These are phyloP conservation scores for Pangasius djambal DNA, from an alignment of 2,797 vertebrate species.

Conservation along the genomic window DNA sequence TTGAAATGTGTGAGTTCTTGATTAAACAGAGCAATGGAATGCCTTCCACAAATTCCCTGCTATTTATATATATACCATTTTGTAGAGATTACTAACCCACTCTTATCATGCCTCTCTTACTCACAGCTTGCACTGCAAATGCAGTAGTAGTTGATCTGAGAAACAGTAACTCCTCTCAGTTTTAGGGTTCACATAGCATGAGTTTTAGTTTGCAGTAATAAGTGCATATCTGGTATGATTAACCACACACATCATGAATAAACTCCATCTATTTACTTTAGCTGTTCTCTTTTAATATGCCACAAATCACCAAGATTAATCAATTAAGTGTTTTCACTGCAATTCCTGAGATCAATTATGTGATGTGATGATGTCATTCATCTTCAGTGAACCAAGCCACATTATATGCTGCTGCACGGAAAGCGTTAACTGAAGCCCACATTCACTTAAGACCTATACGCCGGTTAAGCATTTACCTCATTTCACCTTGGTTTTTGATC, in stretches of 20 bases:
- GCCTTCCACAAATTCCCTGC: constrained; percentile 48
- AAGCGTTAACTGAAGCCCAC: not conserved
- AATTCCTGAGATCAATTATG: not conserved
- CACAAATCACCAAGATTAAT: not conserved
- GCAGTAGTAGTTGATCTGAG: constrained; percentile 17
- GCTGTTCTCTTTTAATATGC: not conserved
- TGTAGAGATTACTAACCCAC: constrained; percentile 55
- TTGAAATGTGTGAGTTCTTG: constrained; percentile 58
- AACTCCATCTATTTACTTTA: not conserved
- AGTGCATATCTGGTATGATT: not conserved
- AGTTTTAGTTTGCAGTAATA: not conserved
- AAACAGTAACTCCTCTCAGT: not conserved
- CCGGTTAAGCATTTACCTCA: constrained; percentile 49
- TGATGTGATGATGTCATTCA: not conserved
- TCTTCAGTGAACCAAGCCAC: not conserved
- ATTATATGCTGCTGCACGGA: not conserved
- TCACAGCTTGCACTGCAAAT: constrained; percentile 54
- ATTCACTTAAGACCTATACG: constrained; percentile 37
- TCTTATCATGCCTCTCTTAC: not conserved
- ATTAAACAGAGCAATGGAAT: constrained; percentile 57
- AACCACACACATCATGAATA: not conserved
- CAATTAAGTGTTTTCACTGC: not conserved
- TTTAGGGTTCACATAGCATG: not conserved
- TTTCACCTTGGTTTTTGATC: constrained; percentile 52
- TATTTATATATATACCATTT: constrained; percentile 57